Evolutionary conservation across 2,797 vertebrate species (phyloP).

Genomic region (Schizothorax lantsangensis): DNA sequence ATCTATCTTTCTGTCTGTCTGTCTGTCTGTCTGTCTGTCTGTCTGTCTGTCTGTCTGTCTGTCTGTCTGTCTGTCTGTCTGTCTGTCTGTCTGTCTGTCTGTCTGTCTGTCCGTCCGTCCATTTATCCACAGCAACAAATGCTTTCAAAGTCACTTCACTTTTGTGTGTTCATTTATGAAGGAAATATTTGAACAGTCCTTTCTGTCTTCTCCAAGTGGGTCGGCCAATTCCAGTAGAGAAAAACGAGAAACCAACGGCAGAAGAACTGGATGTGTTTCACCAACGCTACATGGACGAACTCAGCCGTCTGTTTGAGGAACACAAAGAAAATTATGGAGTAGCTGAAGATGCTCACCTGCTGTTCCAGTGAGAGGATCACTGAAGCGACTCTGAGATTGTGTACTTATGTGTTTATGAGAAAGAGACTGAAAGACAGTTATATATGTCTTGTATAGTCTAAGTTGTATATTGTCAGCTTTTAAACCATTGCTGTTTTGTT

Average conservation of each 20-base stretch:
- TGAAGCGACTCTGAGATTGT: not conserved
- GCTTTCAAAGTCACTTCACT: not conserved
- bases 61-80: not conserved
- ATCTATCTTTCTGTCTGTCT: not conserved
- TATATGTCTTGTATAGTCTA: not conserved
- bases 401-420: not conserved
- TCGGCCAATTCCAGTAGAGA: conserved; percentile 86
- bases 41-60: not conserved
- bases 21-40: not conserved
- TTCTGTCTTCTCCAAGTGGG: conserved; percentile 82
- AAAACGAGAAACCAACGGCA: conserved; percentile 73
- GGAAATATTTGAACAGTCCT: not conserved
- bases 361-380: conserved; percentile 75
- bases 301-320: conserved; percentile 88
- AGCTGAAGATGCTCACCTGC: conserved; percentile 83
- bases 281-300: conserved; percentile 83
- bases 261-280: conserved; percentile 86
- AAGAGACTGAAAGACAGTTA: not conserved
- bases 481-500: conserved; percentile 2
- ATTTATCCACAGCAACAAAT: not conserved
- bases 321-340: conserved; percentile 88
- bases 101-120: not conserved
- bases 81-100: not conserved
- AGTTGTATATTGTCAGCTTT: not conserved
- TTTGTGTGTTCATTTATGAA: not conserved